Base-by-base conservation (phyloP, 1,140 invertebrate genomes). In the Lanistes nyassanus region DNA sequence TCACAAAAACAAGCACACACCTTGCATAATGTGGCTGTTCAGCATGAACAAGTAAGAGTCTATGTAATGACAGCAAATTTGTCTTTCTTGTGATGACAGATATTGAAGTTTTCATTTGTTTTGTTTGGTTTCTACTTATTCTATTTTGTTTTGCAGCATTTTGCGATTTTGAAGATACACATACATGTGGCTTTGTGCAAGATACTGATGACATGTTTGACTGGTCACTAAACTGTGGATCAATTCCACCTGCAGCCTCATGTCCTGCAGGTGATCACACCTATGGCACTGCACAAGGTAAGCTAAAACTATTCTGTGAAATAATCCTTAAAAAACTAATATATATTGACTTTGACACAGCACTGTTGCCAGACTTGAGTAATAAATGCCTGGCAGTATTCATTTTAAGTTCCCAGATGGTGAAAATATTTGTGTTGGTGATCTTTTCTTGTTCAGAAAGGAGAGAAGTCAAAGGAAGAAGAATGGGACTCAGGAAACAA, bases 171-270 rank as follows among this genome's bases (percentile, higher is more conserved):
- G 94, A 95, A 62, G 39, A 51, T 84, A 86, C 76, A 19, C 90
- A 92, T 81, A 80, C 94, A 0, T 95, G 94, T 81, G 93, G 92
- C 39, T 95, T 94, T 93, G 92, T 88, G 4, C 93, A 94, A 76
- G 93, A 94, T 82, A 91, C 91, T 0, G 90, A 90, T n/a, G 86
- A 86, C 72, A 71, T 82, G 34, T 86, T 86, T 80, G 83, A 87
- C 70, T 88, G 87, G 87, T 80, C 75, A n/a, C 70, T 80, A 34
- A 66, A 83, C 29, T 26, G 47, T 23, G 86, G 87, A 26, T 19
- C 60, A 23, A 88, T 86, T 29, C 9, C 69, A 7, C 76, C 80
- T 31, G 19, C 42, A 26, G 64, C 56, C 34, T 87, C 87, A 29
- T 80, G 82, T 19, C 79, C 79, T n/a, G 34, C 66, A 23, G 64